Percentiles rank a stretch among this genome's conserved stretches.
phyloP scores from a whole-genome alignment of 37 sponge, comb jelly and placozoan genomes.

The Haliclona indistincta region DNA sequence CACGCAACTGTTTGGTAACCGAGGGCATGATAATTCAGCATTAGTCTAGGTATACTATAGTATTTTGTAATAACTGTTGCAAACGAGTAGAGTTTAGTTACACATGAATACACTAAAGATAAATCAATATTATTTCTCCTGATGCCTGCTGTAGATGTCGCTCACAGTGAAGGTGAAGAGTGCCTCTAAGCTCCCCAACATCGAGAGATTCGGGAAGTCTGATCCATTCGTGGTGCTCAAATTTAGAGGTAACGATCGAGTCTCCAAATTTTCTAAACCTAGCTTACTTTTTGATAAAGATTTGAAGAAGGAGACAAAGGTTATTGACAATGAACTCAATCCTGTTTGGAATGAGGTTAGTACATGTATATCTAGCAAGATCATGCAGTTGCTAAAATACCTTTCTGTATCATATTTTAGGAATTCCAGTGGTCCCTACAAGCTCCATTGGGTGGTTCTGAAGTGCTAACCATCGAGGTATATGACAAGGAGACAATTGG shows the following conservation, averaged over 20 bases:
- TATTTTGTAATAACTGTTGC: too few species aligned
- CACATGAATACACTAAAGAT: too few species aligned
- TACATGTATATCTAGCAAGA: not conserved
- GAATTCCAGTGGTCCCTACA: not conserved
- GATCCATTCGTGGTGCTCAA: not conserved
- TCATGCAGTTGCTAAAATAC: not conserved
- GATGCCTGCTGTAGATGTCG: too few species aligned
- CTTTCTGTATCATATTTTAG: not conserved
- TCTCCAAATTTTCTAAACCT: not conserved
- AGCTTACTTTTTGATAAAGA: not conserved
- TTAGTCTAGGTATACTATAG: too few species aligned
- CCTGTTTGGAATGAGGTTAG: not conserved
- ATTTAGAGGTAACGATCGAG: conserved; percentile 4
- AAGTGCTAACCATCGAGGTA: not conserved
- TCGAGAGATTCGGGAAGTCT: not conserved
- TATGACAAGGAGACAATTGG: not conserved
- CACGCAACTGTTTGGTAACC: too few species aligned
- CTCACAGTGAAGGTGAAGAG: not conserved
- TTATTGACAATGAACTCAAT: not conserved
- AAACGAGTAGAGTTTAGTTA: too few species aligned
- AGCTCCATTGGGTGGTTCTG: not conserved
- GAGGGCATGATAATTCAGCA: too few species aligned
- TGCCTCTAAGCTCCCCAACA: not conserved
- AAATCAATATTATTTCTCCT: too few species aligned
- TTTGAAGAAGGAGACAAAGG: not conserved